Evolutionary conservation across 2,888 invertebrate species (phyloP).

Genomic region (Acanthosepion esculentum): DNA sequence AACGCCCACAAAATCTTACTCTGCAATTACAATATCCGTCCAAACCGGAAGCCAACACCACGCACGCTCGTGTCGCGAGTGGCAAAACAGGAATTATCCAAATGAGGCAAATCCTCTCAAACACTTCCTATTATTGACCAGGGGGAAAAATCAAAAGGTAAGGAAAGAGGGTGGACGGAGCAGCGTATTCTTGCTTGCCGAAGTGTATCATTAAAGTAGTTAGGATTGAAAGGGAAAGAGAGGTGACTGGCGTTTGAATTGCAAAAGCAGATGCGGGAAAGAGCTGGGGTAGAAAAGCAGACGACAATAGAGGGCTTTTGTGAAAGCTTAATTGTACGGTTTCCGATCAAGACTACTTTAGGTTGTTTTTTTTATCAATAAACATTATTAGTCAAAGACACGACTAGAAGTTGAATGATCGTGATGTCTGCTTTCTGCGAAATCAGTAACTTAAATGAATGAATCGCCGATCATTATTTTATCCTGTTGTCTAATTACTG

Average conservation of each 20-base stretch:
- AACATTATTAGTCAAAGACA: neutral
- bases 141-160: neutral
- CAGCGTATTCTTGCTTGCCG: neutral
- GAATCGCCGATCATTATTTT: neutral
- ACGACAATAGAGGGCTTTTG: neutral
- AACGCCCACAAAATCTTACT: neutral
- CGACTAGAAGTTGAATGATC: neutral
- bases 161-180: neutral
- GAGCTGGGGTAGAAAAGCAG: neutral
- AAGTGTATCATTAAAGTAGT: conserved; percentile 9
- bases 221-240: neutral
- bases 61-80: neutral
- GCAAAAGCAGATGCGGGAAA: neutral
- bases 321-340: neutral
- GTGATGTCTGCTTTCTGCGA: neutral
- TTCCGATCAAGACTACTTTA: neutral
- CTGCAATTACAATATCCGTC: conserved; percentile 6
- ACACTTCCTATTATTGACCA: conserved; percentile 33
- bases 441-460: neutral
- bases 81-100: neutral
- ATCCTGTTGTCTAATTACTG: conserved; percentile 4
- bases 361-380: neutral
- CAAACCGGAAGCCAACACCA: neutral
- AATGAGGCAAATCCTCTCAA: neutral
- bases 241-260: neutral